Conservation (phyloP, 1,140 invertebrate species). For the Euura lappo region DNA sequence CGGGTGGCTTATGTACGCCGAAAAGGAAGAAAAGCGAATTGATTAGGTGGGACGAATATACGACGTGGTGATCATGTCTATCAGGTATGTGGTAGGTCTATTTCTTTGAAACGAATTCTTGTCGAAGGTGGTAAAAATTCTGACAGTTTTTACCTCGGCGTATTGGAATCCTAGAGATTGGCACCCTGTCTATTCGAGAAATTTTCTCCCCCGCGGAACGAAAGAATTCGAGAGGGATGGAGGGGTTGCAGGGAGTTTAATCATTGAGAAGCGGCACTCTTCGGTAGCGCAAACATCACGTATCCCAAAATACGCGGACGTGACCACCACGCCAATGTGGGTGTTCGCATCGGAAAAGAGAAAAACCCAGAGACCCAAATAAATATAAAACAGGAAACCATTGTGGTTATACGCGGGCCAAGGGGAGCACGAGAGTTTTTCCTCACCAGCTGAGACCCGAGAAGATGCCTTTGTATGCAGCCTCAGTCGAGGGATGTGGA, state of each 20-base stretch:
- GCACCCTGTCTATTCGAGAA: constrained; percentile 21
- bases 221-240: neutral
- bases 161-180: neutral
- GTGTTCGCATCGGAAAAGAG: constrained; percentile 19
- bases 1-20: too few species aligned
- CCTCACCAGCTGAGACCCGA: constrained; percentile 17
- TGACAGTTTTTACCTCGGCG: too few species aligned
- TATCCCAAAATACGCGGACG: constrained; percentile 43
- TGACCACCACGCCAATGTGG: constrained; percentile 43
- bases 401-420: constrained; percentile 10
- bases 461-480: constrained; percentile 4
- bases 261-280: constrained; percentile 34
- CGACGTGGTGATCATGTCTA: too few species aligned
- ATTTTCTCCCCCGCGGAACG: too few species aligned
- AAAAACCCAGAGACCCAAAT: constrained; percentile 16
- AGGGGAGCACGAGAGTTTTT: neutral
- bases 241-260: constrained; percentile 35
- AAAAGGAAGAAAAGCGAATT: too few species aligned
- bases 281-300: constrained; percentile 41
- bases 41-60: too few species aligned
- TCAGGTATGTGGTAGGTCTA: too few species aligned
- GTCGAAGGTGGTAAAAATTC: too few species aligned
- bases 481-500: constrained; percentile 15
- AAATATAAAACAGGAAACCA: constrained; percentile 21
- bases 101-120: too few species aligned